A percentile compares a stretch with the other conserved stretches of the same genome.
Evolutionary conservation across 1,140 invertebrate genomes (phyloP).

Genomic region (Anoplophora glabripennis): DNA sequence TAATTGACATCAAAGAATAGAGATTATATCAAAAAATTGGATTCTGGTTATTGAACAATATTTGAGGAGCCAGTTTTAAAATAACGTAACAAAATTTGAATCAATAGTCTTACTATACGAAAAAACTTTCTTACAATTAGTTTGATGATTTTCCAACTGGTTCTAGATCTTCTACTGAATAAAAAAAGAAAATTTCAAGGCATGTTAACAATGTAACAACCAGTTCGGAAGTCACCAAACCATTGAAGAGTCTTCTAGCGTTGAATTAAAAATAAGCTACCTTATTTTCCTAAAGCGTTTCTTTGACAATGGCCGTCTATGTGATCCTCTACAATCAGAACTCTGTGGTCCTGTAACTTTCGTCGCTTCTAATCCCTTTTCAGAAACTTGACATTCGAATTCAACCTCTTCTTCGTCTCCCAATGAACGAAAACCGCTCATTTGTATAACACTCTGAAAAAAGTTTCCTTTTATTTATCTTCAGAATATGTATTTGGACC

Average conservation of each 20-base stretch:
- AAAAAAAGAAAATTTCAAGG: too few relatives aligned
- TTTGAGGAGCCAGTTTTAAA: background rate
- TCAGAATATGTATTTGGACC: background rate
- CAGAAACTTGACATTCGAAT: slow-evolving; percentile 79
- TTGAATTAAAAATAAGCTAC: slow-evolving; percentile 48
- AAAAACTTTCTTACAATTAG: too few relatives aligned
- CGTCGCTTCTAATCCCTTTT: slow-evolving; percentile 82
- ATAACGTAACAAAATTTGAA: too few relatives aligned
- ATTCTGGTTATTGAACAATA: background rate
- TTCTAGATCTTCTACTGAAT: too few relatives aligned
- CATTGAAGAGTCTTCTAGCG: background rate
- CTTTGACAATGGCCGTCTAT: slow-evolving; percentile 70
- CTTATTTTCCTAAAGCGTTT: slow-evolving; percentile 81
- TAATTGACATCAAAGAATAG: too few relatives aligned
- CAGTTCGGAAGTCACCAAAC: too few relatives aligned
- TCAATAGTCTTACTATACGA: too few relatives aligned
- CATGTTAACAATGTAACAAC: too few relatives aligned
- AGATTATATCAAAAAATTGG: too few relatives aligned
- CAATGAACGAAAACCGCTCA: slow-evolving; percentile 81
- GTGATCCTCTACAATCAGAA: slow-evolving; percentile 74
- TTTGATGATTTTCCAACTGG: too few relatives aligned
- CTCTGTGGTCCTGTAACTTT: slow-evolving; percentile 73
- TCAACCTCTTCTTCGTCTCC: slow-evolving; percentile 84
- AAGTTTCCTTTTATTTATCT: slow-evolving; percentile 4
- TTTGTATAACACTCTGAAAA: slow-evolving; percentile 80